Evolutionary conservation across 30 jellyfish, hydroid and myxozoan genomes (phyloP).

Genomic region (Hydractinia echinata): DNA sequence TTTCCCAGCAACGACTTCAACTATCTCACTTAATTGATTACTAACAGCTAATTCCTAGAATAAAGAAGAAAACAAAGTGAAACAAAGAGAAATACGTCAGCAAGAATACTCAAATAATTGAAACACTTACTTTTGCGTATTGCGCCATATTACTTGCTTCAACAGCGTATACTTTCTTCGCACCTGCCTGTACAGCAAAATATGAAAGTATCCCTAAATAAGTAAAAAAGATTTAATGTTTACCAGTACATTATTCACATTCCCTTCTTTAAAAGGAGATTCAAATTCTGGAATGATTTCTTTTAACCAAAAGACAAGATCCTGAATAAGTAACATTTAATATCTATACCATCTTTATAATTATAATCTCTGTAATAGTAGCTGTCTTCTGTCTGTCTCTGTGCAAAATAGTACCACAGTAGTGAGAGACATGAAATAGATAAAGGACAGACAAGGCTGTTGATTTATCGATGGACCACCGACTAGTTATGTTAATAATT

Average conservation of each 20-base stretch:
- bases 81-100: too few relatives aligned
- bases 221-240: background rate
- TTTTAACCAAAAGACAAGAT: too few relatives aligned
- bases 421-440: too few relatives aligned
- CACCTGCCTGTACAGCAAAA: constrained; percentile 99
- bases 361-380: too few relatives aligned
- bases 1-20: constrained; percentile 75
- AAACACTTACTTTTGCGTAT: constrained; percentile 68
- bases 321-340: too few relatives aligned
- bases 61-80: background rate
- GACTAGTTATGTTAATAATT: background rate
- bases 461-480: background rate
- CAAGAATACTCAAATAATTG: too few relatives aligned
- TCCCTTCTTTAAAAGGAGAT: background rate
- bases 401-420: too few relatives aligned
- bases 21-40: constrained; percentile 47
- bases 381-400: too few relatives aligned
- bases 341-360: too few relatives aligned
- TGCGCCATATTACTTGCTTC: constrained; percentile 99
- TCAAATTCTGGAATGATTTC: too few relatives aligned
- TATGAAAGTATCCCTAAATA: constrained; percentile 84
- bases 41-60: constrained; percentile 59
- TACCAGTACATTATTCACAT: background rate
- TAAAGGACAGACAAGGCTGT: too few relatives aligned
- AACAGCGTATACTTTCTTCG: constrained; percentile 91